Evolutionary conservation across 1,140 invertebrate species (phyloP), one percentile per base, ranked within the genome.

Genomic region (Pararge aegeria): DNA sequence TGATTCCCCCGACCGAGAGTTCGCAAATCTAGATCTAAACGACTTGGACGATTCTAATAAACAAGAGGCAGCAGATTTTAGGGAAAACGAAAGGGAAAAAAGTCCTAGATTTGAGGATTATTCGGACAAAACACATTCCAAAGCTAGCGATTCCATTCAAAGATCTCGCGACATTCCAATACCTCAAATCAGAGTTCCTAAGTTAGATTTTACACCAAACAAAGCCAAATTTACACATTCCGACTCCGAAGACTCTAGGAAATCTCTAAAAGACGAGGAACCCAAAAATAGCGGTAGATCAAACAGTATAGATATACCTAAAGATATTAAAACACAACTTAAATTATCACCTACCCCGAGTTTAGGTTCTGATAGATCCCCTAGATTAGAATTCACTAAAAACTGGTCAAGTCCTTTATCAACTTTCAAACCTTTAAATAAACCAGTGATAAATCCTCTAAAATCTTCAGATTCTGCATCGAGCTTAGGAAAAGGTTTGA

Each of bases 1-100:
- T 5, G 87, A 90, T 62, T 91, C 89, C 0, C 90, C 89, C 0
- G 89, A 90, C 53, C 80, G 78, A 68, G 90, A 91, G 65, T 87
- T 86, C 38, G 81, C 77, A 0, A 87, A 88, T 66, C 52, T 90
- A 38, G 85, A 89, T 64, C 59, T 84, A 16, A 87, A 89, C 59
- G 86, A 89, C 21, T 55, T 89, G 1, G 79, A 85, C 30, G 80
- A 83, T 44, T 77, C 73, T 1, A 80, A 78, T 38, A 74, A 81
- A 24, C 63, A 62, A 24, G 60, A 73, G 5, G 60, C 61, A 53
- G 46, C 30, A 53, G 66, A 67, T 30, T 6, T 42, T 7, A 72
- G 73, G 59, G 72, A 75, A 12, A 58, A 61, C 44, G 67, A 76
- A 30, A 62, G 53, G 44, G 73, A 79, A 7, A 76, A 68, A 58